Percentiles rank a stretch among this genome's conserved stretches.
Conservation (phyloP, 2,888 invertebrate genomes). For the Coelogynopora nodosa region DNA sequence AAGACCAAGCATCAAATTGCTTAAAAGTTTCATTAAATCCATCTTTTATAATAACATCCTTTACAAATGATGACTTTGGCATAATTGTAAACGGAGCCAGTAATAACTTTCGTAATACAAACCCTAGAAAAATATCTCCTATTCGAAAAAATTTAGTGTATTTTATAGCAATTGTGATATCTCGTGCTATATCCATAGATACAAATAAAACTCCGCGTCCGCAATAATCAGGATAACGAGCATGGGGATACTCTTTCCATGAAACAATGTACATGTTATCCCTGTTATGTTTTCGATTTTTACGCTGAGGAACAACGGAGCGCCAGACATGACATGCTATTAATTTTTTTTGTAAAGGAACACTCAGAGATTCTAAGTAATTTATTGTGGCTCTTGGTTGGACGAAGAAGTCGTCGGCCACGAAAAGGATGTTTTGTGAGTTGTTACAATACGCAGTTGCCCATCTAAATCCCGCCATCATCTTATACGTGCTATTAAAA, state of each 20-base stretch:
- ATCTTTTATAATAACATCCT: background rate
- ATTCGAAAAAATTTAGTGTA: slow-evolving; percentile 80
- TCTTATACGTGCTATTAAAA: slow-evolving; percentile 86
- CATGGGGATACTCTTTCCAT: slow-evolving; percentile 78
- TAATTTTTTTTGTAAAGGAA: background rate
- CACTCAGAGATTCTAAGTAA: background rate
- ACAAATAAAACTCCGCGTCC: slow-evolving; percentile 81
- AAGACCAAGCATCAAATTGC: background rate
- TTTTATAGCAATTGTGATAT: slow-evolving; percentile 74
- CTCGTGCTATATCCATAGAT: slow-evolving; percentile 70
- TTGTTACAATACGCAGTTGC: slow-evolving; percentile 71
- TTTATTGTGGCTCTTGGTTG: slow-evolving; percentile 56
- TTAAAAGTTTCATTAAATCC: background rate
- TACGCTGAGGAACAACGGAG: background rate
- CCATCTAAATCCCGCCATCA: slow-evolving; percentile 83
- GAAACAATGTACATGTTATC: slow-evolving; percentile 82
- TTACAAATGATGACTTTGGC: background rate
- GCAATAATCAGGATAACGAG: slow-evolving; percentile 82
- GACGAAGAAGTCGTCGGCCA: slow-evolving; percentile 87
- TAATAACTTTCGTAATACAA: slow-evolving; percentile 76
- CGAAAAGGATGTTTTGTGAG: slow-evolving; percentile 77
- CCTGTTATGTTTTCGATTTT: slow-evolving; percentile 66
- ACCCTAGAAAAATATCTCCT: slow-evolving; percentile 81
- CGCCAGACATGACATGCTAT: background rate
- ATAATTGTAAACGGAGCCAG: slow-evolving; percentile 66